phyloP scores from a whole-genome alignment of 2,888 invertebrate species.

The Aethes cnicana region DNA sequence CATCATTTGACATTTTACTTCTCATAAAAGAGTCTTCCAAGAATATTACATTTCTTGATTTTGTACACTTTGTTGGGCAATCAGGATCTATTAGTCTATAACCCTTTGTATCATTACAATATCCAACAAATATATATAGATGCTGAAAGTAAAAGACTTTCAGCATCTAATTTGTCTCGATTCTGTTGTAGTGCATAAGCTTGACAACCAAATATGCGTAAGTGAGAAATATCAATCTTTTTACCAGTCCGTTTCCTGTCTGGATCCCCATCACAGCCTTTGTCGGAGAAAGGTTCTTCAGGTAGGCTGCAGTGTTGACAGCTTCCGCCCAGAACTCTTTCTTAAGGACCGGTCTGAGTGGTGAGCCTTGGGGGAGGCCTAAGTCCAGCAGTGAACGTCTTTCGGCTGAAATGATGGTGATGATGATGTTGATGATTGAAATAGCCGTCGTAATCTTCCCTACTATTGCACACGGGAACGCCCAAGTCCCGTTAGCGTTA shows the following conservation, averaged over 20 bases:
- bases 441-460: no score
- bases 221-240: neutral
- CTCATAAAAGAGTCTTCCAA: no score
- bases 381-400: no score
- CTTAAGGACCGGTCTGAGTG: no score
- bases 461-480: no score
- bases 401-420: no score
- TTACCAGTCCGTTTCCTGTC: neutral
- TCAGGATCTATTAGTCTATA: slow-evolving; percentile 31
- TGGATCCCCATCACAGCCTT: slow-evolving; percentile 4
- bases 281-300: slow-evolving; percentile 11
- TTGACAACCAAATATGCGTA: slow-evolving; percentile 2
- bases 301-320: neutral
- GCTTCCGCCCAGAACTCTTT: slow-evolving; percentile 13
- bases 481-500: no score
- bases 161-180: neutral
- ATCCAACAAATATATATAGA: neutral
- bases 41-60: slow-evolving; percentile 31
- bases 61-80: slow-evolving; percentile 21
- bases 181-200: neutral
- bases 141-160: no score
- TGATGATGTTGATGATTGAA: no score
- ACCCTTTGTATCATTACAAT: neutral
- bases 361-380: no score
- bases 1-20: no score